Percentiles rank a stretch among this genome's conserved stretches.
phyloP scores from a whole-genome alignment of 2,888 invertebrate genomes.

The Limnephilus auricula region DNA sequence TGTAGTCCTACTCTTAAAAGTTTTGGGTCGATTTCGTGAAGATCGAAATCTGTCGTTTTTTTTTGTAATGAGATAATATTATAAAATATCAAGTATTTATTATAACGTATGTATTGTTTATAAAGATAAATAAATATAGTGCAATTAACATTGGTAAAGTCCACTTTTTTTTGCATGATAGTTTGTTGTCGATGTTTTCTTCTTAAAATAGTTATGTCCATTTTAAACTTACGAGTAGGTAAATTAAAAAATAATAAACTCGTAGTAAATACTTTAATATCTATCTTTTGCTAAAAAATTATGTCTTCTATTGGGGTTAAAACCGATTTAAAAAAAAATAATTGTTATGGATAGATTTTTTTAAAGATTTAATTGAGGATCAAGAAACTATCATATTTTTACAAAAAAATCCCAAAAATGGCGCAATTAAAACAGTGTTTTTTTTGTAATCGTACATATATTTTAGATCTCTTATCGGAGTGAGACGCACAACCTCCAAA shows the following conservation, averaged over 20 bases:
- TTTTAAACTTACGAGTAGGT: too few relatives aligned
- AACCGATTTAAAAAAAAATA: too few relatives aligned
- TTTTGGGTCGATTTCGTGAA: constrained; percentile 43
- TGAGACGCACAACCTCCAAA: background rate
- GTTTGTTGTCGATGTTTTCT: background rate
- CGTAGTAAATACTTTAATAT: too few relatives aligned
- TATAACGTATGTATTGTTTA: too few relatives aligned
- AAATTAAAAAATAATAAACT: too few relatives aligned
- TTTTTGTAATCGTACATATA: background rate
- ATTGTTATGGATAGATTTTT: too few relatives aligned
- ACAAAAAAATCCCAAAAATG: background rate
- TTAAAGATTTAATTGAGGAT: background rate
- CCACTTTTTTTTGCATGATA: background rate
- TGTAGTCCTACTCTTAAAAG: background rate
- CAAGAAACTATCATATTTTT: background rate
- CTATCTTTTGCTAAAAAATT: too few relatives aligned
- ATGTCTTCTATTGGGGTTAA: too few relatives aligned
- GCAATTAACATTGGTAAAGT: too few relatives aligned
- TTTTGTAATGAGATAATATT: background rate
- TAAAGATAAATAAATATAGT: too few relatives aligned
- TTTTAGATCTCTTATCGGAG: background rate
- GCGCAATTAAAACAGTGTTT: background rate
- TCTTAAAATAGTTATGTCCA: too few relatives aligned
- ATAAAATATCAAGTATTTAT: background rate
- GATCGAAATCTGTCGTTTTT: constrained; percentile 24